Evolutionary conservation across 2,113 vertebrate genomes (phyloP).

Genomic region (Microcebus lehilahytsara): DNA sequence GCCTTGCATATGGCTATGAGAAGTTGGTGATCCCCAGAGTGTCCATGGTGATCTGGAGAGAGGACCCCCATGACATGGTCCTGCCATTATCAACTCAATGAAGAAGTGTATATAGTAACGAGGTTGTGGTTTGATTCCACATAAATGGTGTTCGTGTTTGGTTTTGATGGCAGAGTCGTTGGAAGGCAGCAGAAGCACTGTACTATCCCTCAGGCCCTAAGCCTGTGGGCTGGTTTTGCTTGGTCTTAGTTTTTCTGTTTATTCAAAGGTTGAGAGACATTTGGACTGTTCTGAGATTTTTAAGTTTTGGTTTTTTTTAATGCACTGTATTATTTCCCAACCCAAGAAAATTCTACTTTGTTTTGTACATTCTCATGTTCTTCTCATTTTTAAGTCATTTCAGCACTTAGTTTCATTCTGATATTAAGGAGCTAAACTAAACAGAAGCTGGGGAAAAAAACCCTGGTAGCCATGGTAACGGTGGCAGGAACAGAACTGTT

Average conservation of each 20-base stretch:
- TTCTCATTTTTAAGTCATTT: too few relatives aligned
- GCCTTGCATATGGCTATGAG: accelerated
- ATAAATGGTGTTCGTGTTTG: accelerated
- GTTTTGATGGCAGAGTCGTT: background rate
- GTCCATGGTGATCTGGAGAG: background rate
- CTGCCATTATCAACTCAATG: accelerated
- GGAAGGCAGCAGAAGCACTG: too few relatives aligned
- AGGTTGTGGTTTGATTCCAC: background rate
- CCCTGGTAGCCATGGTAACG: too few relatives aligned
- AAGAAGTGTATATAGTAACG: background rate
- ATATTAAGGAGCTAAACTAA: too few relatives aligned
- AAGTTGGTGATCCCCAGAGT: background rate
- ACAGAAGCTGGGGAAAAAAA: too few relatives aligned
- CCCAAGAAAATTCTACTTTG: too few relatives aligned
- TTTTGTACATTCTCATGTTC: too few relatives aligned
- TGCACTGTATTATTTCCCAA: too few relatives aligned
- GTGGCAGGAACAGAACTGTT: too few relatives aligned
- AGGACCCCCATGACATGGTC: accelerated
- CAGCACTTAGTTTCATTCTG: too few relatives aligned
- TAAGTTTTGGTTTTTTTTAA: background rate
- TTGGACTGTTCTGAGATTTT: background rate
- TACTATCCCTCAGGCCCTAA: background rate
- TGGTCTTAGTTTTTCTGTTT: accelerated
- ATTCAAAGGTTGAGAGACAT: background rate
- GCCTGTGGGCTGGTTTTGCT: too few relatives aligned